Base-by-base conservation (phyloP, 2,888 invertebrate species). In the Drosophila gaucha region DNA sequence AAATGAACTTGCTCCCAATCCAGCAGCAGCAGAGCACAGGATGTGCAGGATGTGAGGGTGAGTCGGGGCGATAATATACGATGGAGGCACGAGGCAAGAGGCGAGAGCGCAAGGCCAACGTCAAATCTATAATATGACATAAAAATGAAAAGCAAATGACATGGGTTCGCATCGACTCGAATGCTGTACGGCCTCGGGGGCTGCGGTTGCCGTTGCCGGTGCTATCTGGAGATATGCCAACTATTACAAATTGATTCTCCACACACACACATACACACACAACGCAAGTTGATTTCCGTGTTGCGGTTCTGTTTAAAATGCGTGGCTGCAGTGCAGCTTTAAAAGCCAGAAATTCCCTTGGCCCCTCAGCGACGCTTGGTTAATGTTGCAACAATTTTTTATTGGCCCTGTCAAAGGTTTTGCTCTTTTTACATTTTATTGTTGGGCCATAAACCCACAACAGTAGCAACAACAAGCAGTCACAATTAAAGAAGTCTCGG, bases 61-160 rank as follows among this genome's bases (percentile, higher is more conserved):
- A 33, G 20, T 4, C 4, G 14, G 57, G 56, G 56, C 49, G 70
- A 55, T 69, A 69, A 74, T 78, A 52, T 49, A 41, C 33, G 26
- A 39, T 39, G 24, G 50, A 14, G 28, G 22, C 31, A n/a, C 28
- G 52, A 12, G 28, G 22, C 31, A n/a, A 31, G 52, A 12, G 26
- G 31, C 26, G 20, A 16, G 24, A 14, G 63, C n/a, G n/a, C 60
- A 58, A 78, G 47, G 57, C 56, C 62, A 60, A 67, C 55, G 55
- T 55, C 64, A 82, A 86, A 86, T 88, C 88, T 65, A 84, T 86
- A 88, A 84, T 86, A 83, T 88, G 88, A 88, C 84, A 85, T 73
- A 86, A 86, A 84, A 88, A 88, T 86, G 84, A 80, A 88, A 88
- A 80, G 75, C 84, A 74, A 88, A 80, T 86, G 86, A 84, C 88